phyloP scores from a whole-genome alignment of 2,888 invertebrate genomes.

The Phyllotreta striolata region DNA sequence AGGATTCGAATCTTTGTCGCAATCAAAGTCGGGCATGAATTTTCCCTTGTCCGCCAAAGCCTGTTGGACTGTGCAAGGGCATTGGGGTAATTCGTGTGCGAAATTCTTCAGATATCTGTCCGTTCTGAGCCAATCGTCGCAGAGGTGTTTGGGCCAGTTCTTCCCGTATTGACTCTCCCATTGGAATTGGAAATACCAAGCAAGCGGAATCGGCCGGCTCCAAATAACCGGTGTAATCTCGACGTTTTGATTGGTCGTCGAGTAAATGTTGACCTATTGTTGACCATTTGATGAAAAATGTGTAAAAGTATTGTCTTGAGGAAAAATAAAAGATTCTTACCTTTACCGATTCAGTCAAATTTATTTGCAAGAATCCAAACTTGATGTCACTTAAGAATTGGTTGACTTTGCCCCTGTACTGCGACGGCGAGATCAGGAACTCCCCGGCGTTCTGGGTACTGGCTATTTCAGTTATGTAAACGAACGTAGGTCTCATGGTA shows the following conservation, averaged over 20 bases:
- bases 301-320: constrained; percentile 19
- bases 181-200: constrained; percentile 91
- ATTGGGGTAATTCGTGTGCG: constrained; percentile 82
- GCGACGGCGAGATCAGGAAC: constrained; percentile 76
- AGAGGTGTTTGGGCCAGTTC: constrained; percentile 84
- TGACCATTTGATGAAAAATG: not conserved
- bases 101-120: constrained; percentile 86
- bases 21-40: constrained; percentile 88
- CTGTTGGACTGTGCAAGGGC: constrained; percentile 92
- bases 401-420: constrained; percentile 76
- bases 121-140: constrained; percentile 89
- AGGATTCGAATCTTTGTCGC: constrained; percentile 91
- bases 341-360: constrained; percentile 76
- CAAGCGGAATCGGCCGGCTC: constrained; percentile 91
- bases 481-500: constrained; percentile 80
- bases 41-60: constrained; percentile 92
- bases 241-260: constrained; percentile 33
- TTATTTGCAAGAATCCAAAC: constrained; percentile 88
- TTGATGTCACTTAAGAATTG: constrained; percentile 75
- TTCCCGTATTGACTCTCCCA: constrained; percentile 84
- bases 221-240: constrained; percentile 70
- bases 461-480: constrained; percentile 81
- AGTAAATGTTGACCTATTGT: constrained; percentile 37
- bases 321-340: constrained; percentile 21
- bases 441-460: constrained; percentile 66